These are phyloP conservation scores for Ecdyonurus torrentis DNA, from an alignment of 2,888 invertebrate species.

Conservation along the genomic window DNA sequence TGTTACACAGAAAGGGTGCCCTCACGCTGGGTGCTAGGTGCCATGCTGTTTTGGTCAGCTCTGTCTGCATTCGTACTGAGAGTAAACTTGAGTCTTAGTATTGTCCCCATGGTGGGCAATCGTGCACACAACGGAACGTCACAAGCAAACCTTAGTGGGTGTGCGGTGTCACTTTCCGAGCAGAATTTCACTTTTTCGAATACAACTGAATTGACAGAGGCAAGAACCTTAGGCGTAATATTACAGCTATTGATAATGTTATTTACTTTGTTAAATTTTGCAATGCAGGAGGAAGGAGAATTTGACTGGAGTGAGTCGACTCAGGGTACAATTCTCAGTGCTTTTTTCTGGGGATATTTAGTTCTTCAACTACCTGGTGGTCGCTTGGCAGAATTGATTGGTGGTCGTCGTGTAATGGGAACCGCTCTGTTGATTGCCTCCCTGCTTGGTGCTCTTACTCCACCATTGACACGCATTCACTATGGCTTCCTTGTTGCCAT, in stretches of 20 bases:
- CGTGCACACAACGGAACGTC: too few relatives aligned
- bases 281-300: neutral
- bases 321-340: neutral
- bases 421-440: slow-evolving; percentile 21
- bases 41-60: neutral
- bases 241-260: neutral
- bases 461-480: slow-evolving; percentile 22
- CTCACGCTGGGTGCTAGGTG: neutral
- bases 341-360: neutral
- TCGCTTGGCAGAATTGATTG: neutral
- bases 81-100: neutral
- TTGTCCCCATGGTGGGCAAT: slow-evolving; percentile 4
- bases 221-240: too few relatives aligned
- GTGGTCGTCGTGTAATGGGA: neutral
- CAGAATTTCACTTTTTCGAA: too few relatives aligned
- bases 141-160: too few relatives aligned
- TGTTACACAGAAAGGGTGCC: neutral
- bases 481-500: slow-evolving; percentile 21
- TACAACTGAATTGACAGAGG: too few relatives aligned
- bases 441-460: slow-evolving; percentile 25
- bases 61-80: neutral
- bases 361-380: neutral
- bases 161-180: too few relatives aligned
- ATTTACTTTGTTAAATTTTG: neutral
- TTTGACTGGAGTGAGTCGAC: neutral